Base-by-base conservation (phyloP, 2,888 invertebrate species). In the Habrosyne pyritoides region DNA sequence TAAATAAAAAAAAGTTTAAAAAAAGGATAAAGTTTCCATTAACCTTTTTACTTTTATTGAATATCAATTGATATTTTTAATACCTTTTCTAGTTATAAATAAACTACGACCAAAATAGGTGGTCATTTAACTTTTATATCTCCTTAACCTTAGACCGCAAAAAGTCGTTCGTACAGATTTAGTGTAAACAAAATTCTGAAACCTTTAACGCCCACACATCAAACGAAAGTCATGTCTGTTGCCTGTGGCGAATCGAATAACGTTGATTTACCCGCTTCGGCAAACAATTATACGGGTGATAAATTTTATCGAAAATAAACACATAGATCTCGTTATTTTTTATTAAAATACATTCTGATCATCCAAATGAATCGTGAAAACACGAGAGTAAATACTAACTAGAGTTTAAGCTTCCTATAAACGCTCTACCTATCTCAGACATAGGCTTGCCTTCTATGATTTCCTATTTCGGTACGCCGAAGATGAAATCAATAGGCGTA, bases 131-230 rank as follows among this genome's bases (percentile, higher is more conserved):
- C 42, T 42, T 42, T 42, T 42, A 24, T 24, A 42, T 42, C 33
- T 33, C 33, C 33, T 33, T 30, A 30, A 30, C 30, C 30, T 30
- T 33, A 33, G n/a, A 33, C 33, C 33, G 33, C 33, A 33, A 33
- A 42, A 42, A 42, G 42, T 42, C n/a, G 42, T 42, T 42, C 18
- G 18, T n/a, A 18, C 12, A 42, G 42, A 42, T 42, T 42, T 42
- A n/a, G 42, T 18, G 18, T 42, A 42, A 42, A 42, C 42, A 42
- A 42, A n/a, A n/a, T 7, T 14, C 18, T 14, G 18, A 42, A 8
- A 42, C 42, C 18, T 42, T 42, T 42, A 42, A 42, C 42, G 18
- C 42, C 42, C 42, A 42, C 42, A 42, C 42, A 42, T 42, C 42
- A 42, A 42, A 42, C 42, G 42, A 42, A 18, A 42, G 42, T 42